Evolutionary conservation across 2,888 invertebrate genomes (phyloP), one percentile per base, ranked within the genome.

Genomic region (Eupithecia exiguata): DNA sequence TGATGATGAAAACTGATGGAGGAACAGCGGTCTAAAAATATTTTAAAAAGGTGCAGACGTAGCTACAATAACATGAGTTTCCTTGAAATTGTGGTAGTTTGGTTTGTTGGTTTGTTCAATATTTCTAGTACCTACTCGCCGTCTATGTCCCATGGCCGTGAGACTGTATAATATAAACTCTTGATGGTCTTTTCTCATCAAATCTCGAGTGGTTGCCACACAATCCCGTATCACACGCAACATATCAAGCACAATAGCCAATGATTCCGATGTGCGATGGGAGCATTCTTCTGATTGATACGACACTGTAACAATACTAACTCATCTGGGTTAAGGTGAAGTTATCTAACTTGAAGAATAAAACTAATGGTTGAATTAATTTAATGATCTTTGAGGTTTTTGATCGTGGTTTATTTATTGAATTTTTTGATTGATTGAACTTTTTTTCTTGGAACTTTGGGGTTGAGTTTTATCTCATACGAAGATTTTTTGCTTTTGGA

Each of bases 211-310:
- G 69, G 72, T 65, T 80, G 16, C 49, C 38, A 68, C 69, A 53
- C 61, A 68, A 71, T 49, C 0, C 84, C 12, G 88, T 89, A 80
- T 80, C 81, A 76, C 70, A 77, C 70, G 79, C 79, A 85, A 86
- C 84, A 86, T 84, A 88, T 86, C 80, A 81, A 79, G 87, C 84
- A 92, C 91, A 93, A 92, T 91, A 86, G 91, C 78, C 83, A 87
- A 89, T 90, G 90, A 90, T 91, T 89, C 87, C 79, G 82, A 90
- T 88, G 86, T 80, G 87, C 87, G 82, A 86, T 89, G 87, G 89
- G 86, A 88, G 88, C 84, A 83, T 81, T 85, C 79, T 82, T 84
- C 88, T 91, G 92, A 93, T 92, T 92, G 88, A 92, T 92, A 87
- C 85, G 91, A 91, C 92, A 89, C 75, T 78, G 80, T 85, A 83